phyloP scores from a whole-genome alignment of 2,113 vertebrate genomes.

The Menura novaehollandiae region DNA sequence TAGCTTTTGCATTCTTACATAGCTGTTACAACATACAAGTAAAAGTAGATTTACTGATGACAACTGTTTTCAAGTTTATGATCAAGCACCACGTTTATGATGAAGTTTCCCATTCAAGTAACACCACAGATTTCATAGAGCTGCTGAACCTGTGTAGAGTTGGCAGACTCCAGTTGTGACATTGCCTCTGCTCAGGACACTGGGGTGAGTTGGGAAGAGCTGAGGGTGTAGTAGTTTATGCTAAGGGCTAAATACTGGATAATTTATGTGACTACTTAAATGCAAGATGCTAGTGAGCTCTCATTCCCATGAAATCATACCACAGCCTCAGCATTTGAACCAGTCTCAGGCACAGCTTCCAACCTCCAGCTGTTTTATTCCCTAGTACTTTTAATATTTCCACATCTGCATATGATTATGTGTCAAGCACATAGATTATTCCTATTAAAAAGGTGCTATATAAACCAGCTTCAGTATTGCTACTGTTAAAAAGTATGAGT shows the following conservation, averaged over 20 bases:
- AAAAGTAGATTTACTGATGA: neutral
- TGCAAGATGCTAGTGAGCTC: neutral
- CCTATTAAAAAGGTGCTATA: neutral
- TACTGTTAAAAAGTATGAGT: neutral
- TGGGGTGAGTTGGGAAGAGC: neutral
- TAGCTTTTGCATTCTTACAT: neutral
- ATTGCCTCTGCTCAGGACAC: neutral
- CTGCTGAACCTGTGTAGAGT: neutral
- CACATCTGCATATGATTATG: neutral
- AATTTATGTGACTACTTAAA: neutral
- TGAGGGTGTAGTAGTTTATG: neutral
- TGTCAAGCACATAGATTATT: neutral
- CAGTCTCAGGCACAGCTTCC: neutral
- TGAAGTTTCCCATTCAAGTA: neutral
- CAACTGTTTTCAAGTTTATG: neutral
- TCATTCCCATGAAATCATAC: neutral
- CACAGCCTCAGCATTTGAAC: neutral
- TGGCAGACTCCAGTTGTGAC: neutral
- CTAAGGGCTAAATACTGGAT: neutral
- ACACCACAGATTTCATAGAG: neutral
- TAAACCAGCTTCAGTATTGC: neutral
- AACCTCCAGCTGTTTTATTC: neutral
- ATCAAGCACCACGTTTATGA: neutral
- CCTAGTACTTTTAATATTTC: neutral
- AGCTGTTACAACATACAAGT: neutral